These are phyloP conservation scores for Gambusia affinis DNA, from an alignment of 2,113 vertebrate genomes.

Conservation along the genomic window DNA sequence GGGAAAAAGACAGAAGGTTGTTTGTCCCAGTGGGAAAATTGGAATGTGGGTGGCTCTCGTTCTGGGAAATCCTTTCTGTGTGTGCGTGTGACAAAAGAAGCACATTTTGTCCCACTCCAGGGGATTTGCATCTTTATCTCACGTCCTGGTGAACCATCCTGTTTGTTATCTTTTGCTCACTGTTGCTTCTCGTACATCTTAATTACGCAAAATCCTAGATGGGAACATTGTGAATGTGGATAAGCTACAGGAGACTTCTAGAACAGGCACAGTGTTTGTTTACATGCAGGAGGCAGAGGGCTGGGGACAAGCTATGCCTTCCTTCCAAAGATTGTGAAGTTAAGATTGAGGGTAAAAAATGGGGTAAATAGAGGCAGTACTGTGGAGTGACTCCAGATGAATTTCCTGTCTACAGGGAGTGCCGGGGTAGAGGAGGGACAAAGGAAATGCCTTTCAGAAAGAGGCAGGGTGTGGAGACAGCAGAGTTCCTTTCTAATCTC, in stretches of 20 bases:
- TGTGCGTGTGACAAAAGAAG: slow-evolving; percentile 37
- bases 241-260: slow-evolving; percentile 40
- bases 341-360: slow-evolving; percentile 39
- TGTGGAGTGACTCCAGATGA: slow-evolving; percentile 53
- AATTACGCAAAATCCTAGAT: slow-evolving; percentile 2
- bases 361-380: slow-evolving; percentile 26
- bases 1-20: slow-evolving; percentile 47
- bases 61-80: slow-evolving; percentile 53
- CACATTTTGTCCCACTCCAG: slow-evolving; percentile 13
- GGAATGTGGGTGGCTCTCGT: slow-evolving; percentile 61
- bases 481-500: slow-evolving; percentile 9
- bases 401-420: slow-evolving; percentile 86
- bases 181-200: slow-evolving; percentile 3
- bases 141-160: not conserved
- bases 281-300: slow-evolving; percentile 26
- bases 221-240: slow-evolving; percentile 3
- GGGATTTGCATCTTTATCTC: slow-evolving; percentile 15
- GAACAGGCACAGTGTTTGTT: slow-evolving; percentile 54
- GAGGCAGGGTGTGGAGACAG: slow-evolving; percentile 23
- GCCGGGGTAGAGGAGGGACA: slow-evolving; percentile 78
- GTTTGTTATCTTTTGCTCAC: not conserved
- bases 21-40: slow-evolving; percentile 62
- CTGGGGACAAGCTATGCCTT: slow-evolving; percentile 62
- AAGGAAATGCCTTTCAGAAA: slow-evolving; percentile 61
- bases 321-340: slow-evolving; percentile 36